Evolutionary conservation across 2,113 vertebrate genomes (phyloP), one percentile per base, ranked within the genome.

Genomic region (Epinephelus lanceolatus): DNA sequence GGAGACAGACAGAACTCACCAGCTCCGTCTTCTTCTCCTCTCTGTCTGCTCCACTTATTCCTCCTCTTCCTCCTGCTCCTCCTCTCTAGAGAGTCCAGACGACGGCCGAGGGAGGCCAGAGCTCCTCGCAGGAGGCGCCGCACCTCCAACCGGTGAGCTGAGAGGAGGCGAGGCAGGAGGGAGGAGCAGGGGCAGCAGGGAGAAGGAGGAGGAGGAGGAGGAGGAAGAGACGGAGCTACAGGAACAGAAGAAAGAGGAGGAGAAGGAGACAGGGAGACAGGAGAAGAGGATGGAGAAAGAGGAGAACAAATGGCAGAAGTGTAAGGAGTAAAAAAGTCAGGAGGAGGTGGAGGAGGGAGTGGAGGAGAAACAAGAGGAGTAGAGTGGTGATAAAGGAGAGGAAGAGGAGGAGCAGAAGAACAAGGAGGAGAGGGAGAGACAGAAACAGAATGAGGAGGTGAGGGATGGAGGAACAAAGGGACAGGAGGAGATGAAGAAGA

Each of bases 101-200:
- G 91, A 5, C 78, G 93, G 11, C 90, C 70, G 0, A 94, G 56
- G 2, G 91, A 88, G 0, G 86, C 71, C 51, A 94, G 17, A 21
- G 92, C 91, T 53, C 91, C 92, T 62, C 87, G 86, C 25, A 94
- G 83, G 59, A 94, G 91, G 27, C 87, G 93, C 2, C 90, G 88
- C 40, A 94, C 61, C 86, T 94, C 93, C 69, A 71, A 40, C 33
- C 90, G 90, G 66, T 94, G 93, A 69, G 81, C 82, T 8, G 89
- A 81, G 47, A 94, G 88, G 45, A 94, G 90, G 60, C 91, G 92
- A 7, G 92, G 90, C 14, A 94, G 69, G 21, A 94, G 79, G n/a
- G 90, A 52, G 37, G 88, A 52, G 65, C 93, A 94, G 53, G 86
- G n/a, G 65, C 92, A 91, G 57, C 77, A 74, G 18, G 81, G 65